Evolutionary conservation across 2,113 vertebrate genomes (phyloP), one percentile per base, ranked within the genome.

Genomic region (Syngnathus typhle): DNA sequence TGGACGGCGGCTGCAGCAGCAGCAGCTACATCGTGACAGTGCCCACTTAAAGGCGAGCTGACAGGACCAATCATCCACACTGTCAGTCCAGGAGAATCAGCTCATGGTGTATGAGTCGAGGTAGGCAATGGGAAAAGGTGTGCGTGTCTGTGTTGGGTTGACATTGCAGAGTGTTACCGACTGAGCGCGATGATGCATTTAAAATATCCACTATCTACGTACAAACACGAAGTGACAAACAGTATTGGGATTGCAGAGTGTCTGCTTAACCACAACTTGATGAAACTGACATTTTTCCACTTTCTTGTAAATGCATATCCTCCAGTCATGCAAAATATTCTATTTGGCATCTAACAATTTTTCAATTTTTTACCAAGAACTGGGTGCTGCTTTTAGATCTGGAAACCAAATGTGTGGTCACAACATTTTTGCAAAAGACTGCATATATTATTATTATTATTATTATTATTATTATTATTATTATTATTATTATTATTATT

Each of bases 41-140:
- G 72, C 64, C 84, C 85, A 88, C 84, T 87, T 82, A 84, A 62
- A 82, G 75, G 76, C 73, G 44, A 68, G 70, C 80, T 88, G 87
- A 87, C 85, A 85, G 68, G 68, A 78, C 69, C 41, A 81, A 85
- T 88, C 84, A 83, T 82, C 71, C 72, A 73, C 73, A 55, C 66
- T 83, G 83, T 84, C 85, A 89, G 76, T 82, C 77, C 74, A 39
- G 7, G 56, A 10, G 47, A 83, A 72, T 76, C 77, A 78, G 70
- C 65, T 36, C 63, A 65, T 77, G 74, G 64, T 44, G 76, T 46
- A 44, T 44, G 15, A 41, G 54, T 66, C 27, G 63, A 59, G 39
- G 64, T 47, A 41, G 61, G 65, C 64, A 76, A 68, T 60, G 71
- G 44, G 59, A 80, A 82, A 23, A 69, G 51, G 76, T 75, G 75